phyloP scores from a whole-genome alignment of 2,113 vertebrate genomes.

The Brienomyrus longianalis region DNA sequence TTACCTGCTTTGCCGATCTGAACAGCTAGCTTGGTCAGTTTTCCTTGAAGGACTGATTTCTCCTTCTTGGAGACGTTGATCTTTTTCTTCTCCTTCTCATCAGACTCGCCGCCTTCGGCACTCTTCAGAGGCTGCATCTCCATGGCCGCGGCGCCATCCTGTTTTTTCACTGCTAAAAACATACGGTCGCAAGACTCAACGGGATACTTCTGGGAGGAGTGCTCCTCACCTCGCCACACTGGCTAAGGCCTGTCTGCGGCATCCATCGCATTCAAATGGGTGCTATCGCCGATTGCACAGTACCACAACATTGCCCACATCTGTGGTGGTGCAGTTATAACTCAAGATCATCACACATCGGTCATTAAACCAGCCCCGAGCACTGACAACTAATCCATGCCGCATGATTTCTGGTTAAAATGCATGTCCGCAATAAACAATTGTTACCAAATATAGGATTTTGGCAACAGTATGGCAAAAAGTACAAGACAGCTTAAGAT shows the following conservation, averaged over 20 bases:
- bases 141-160: constrained; percentile 95
- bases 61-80: constrained; percentile 87
- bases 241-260: not conserved
- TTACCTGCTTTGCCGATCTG: constrained; percentile 98
- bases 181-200: not conserved
- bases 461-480: not conserved
- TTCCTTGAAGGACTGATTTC: constrained; percentile 95
- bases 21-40: constrained; percentile 95
- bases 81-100: constrained; percentile 91
- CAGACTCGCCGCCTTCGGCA: constrained; percentile 85
- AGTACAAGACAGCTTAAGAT: not conserved
- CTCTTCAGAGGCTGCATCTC: constrained; percentile 99
- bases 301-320: not conserved
- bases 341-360: not conserved
- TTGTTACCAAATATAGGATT: not conserved
- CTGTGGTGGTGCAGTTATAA: not conserved
- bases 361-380: not conserved
- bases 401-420: not conserved
- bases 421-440: not conserved
- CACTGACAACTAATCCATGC: not conserved
- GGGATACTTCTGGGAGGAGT: not conserved
- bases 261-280: not conserved
- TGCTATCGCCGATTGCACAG: not conserved
- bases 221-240: not conserved
- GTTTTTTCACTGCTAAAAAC: constrained; percentile 82